These are phyloP conservation scores for Pasiphila rectangulata DNA, from an alignment of 2,888 invertebrate genomes.

Conservation along the genomic window DNA sequence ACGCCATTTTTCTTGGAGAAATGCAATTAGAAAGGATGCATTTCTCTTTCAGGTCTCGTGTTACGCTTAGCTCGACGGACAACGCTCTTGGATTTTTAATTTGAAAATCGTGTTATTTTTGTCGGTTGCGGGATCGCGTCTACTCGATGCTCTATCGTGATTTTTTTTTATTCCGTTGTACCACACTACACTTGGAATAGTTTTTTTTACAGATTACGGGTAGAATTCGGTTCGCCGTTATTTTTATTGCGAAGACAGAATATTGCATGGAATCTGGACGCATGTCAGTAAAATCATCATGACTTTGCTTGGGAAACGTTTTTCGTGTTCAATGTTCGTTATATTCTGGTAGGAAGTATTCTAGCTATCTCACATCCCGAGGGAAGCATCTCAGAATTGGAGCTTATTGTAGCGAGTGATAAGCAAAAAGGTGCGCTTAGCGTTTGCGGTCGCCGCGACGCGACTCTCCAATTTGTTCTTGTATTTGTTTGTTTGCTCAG, in stretches of 20 bases:
- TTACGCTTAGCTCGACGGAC: constrained; percentile 49
- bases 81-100: constrained; percentile 49
- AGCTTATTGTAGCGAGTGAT: constrained; percentile 25
- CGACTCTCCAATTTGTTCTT: constrained; percentile 26
- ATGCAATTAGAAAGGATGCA: constrained; percentile 67
- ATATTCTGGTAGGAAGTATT: constrained; percentile 17
- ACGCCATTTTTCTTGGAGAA: constrained; percentile 66
- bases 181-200: constrained; percentile 1
- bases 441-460: constrained; percentile 21
- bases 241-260: constrained; percentile 1
- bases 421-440: constrained; percentile 29
- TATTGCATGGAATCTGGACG: constrained; percentile 1
- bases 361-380: constrained; percentile 23
- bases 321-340: constrained; percentile 15
- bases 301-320: constrained; percentile 8
- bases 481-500: constrained; percentile 25
- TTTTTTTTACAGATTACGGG: constrained; percentile 3
- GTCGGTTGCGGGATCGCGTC: constrained; percentile 7
- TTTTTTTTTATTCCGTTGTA: constrained; percentile 3
- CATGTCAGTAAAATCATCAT: constrained; percentile 2
- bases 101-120: constrained; percentile 37
- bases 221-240: constrained; percentile 6
- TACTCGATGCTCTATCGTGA: constrained; percentile 4
- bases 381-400: constrained; percentile 28
- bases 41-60: constrained; percentile 56